A percentile compares a stretch with the other conserved stretches of the same genome.
Conservation (phyloP, 2,113 vertebrate genomes). For the Podarcis muralis region DNA sequence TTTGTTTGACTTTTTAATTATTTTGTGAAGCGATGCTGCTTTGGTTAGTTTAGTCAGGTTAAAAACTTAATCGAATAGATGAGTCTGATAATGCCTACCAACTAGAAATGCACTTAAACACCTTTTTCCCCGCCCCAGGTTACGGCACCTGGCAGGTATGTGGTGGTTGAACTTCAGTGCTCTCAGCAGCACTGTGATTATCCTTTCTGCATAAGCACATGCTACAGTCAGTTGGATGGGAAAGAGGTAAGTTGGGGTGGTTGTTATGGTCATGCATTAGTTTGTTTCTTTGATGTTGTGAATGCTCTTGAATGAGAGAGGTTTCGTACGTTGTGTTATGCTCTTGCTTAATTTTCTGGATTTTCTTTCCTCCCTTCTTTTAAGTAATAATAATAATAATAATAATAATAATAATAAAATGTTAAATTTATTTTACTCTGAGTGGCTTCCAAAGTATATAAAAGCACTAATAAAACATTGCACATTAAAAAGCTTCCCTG, state of each 20-base stretch:
- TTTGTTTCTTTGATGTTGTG: neutral
- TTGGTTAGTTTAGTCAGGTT: neutral
- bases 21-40: neutral
- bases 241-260: constrained; percentile 53
- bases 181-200: constrained; percentile 25
- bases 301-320: neutral
- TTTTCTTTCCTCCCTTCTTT: neutral
- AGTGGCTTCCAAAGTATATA: too few species aligned
- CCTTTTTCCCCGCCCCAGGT: constrained; percentile 22
- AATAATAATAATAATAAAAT: too few species aligned
- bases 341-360: neutral
- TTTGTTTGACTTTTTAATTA: neutral
- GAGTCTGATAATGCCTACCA: neutral
- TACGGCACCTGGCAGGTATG: constrained; percentile 8
- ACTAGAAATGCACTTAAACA: neutral
- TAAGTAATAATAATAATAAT: too few species aligned
- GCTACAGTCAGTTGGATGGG: constrained; percentile 47
- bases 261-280: neutral
- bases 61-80: neutral
- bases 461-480: too few species aligned
- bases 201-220: constrained; percentile 71
- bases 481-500: too few species aligned
- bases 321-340: neutral
- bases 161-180: constrained; percentile 81
- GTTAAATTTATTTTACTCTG: too few species aligned